Evolutionary conservation across 2,113 vertebrate genomes (phyloP), one percentile per base, ranked within the genome.

Genomic region (Cinclus mexicanus): DNA sequence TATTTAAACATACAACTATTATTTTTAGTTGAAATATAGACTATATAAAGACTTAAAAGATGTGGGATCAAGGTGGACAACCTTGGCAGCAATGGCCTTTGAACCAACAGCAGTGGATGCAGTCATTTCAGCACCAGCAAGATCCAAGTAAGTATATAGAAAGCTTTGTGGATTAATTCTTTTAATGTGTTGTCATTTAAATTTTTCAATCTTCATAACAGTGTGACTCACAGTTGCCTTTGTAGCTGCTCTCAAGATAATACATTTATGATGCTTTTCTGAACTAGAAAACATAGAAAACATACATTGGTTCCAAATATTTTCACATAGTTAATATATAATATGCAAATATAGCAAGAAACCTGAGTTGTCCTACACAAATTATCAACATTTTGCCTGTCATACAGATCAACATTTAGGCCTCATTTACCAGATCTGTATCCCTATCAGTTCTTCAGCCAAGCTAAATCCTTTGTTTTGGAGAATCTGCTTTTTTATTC

Each of bases 1-100:
- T 94, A 68, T 96, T 97, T 95, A 96, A 97, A 97, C 57, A 69
- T 97, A 87, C 90, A 97, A 97, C 94, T 94, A 89, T 96, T 96
- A 96, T 97, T 97, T 97, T 97, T 89, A 95, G 97, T 96, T 97
- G 96, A 95, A 97, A 96, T 97, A 93, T 92, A 97, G 95, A 95
- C 83, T 97, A 93, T 94, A 97, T 95, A 97, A 97, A 96, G 95
- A 97, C 96, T 95, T 93, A 96, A 98, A 97, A 94, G 96, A 99
- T 99, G 99, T 99, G 99, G 99, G 99, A 99, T 98, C 99, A 99
- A 99, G 99, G 99, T 98, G 99, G 99, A 97, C 99, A 99, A 84
- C 99, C 99, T 97, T 99, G 99, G 99, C 99, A 99, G 94, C 99
- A 99, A 90, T 99, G 99, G 99, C 99, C 99, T 96, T 97, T 99